Base-by-base conservation (phyloP, 2,797 vertebrate genomes). In the Vireo griseus region DNA sequence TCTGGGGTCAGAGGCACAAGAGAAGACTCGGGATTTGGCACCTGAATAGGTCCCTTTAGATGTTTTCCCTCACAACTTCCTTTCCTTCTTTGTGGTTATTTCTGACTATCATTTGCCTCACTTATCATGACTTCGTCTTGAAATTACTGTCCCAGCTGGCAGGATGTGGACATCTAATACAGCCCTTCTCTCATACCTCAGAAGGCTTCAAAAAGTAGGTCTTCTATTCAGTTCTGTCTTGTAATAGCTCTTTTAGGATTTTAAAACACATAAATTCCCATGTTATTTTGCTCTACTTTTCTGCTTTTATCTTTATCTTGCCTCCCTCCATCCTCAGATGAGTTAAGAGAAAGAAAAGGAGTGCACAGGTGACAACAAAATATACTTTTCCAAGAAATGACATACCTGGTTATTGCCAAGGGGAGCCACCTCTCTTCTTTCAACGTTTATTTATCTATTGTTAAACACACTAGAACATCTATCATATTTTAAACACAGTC, bases 401-500 rank as follows among this genome's bases (percentile, higher is more conserved):
- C 22, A 59, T 15, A 55, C 13, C 4, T n/a, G 33, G 33, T 76
- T 83, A 72, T 18, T 84, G 48, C 59, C 65, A 89, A 93, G 84
- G n/a, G 79, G 57, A 94, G 76, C 17, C 26, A 9, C 4, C 20
- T 88, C 65, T 77, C 61, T 90, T 73, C 52, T 92, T 91, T 76
- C n/a, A 88, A 68, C 15, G 10, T 86, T 67, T 75, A 65, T 87
- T 84, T 95, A 81, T 82, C 68, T 93, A 35, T 69, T 86, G 75
- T 63, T 84, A 87, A 92, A 95, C 58, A 62, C 44, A 71, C 77
- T 54, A 87, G 89, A 85, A 51, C 40, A 85, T 68, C 54, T 79
- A 94, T 92, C 77, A 57, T 76, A 72, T 87, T 94, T 91, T 88
- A 84, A 92, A 92, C 13, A 39, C 4, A 55, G 84, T 47, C 37